A percentile compares a stretch with the other conserved stretches of the same genome.
Conservation (phyloP, 2,113 vertebrate genomes). For the Harpagus bidentatus region DNA sequence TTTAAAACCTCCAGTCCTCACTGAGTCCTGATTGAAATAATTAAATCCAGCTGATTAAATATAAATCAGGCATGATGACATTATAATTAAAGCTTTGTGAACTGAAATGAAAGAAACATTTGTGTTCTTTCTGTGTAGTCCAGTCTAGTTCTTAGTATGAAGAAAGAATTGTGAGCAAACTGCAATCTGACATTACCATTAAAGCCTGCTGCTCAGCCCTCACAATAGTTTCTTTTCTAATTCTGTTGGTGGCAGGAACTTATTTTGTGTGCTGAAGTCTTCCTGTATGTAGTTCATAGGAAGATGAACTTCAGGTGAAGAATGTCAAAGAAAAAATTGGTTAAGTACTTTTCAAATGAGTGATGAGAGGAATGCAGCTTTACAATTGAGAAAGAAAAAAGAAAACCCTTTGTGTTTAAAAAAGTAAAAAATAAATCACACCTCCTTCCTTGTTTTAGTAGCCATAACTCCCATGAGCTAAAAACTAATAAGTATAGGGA, state of each 20-base stretch:
- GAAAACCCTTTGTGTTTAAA: not conserved
- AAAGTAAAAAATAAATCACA: accelerated
- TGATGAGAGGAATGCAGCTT: not conserved
- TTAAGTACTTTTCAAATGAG: not conserved
- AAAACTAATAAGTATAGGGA: not conserved
- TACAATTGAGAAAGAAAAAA: not conserved
- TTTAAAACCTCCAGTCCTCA: not conserved
- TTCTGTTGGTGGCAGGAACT: not conserved
- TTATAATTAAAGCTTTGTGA: not conserved
- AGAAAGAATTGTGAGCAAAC: not conserved
- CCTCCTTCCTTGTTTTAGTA: not conserved
- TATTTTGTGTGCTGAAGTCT: not conserved
- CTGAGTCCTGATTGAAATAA: not conserved
- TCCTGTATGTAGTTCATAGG: not conserved
- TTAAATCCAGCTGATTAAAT: not conserved
- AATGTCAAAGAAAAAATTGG: not conserved
- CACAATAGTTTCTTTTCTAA: not conserved
- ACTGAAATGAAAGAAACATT: not conserved
- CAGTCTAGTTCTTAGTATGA: not conserved
- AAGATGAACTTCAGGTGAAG: not conserved
- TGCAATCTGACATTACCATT: not conserved
- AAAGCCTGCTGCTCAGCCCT: not conserved
- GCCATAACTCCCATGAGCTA: not conserved
- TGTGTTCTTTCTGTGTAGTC: not conserved
- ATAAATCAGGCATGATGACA: not conserved